These are phyloP conservation scores for Tenthredo notha DNA, from an alignment of 2,888 invertebrate genomes.

Conservation along the genomic window DNA sequence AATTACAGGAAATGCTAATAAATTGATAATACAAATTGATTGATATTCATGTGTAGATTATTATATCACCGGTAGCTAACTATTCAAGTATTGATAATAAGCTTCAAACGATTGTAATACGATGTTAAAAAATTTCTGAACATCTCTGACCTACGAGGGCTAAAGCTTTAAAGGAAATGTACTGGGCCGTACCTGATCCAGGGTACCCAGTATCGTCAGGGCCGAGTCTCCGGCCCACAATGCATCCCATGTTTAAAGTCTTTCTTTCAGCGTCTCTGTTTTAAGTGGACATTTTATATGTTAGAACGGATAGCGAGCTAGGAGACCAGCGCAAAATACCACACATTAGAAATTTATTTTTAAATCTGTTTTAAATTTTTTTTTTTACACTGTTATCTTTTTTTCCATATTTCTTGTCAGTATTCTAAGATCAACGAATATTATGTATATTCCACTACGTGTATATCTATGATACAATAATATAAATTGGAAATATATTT, in stretches of 20 bases:
- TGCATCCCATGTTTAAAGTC: conserved; percentile 77
- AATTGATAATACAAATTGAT: conserved; percentile 11
- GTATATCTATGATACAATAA: not conserved
- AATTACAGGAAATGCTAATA: not conserved
- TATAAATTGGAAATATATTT: not conserved
- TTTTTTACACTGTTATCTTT: conserved; percentile 11
- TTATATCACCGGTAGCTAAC: not conserved
- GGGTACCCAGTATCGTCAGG: conserved; percentile 77
- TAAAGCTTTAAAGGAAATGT: conserved; percentile 73
- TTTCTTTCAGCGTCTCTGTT: conserved; percentile 77
- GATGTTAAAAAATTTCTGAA: conserved; percentile 6
- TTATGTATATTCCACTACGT: not conserved
- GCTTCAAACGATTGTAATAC: not conserved
- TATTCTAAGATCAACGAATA: not conserved
- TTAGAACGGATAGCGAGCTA: conserved; percentile 74
- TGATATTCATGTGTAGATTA: not conserved
- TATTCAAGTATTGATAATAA: conserved; percentile 11
- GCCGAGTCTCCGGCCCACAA: conserved; percentile 77
- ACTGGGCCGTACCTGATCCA: conserved; percentile 77
- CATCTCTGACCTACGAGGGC: conserved; percentile 68
- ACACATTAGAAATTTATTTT: conserved; percentile 61
- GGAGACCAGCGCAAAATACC: conserved; percentile 72
- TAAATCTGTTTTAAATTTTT: not conserved
- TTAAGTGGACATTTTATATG: conserved; percentile 77
- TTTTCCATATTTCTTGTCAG: not conserved